Evolutionary conservation across 2,797 vertebrate species (phyloP), one percentile per base, ranked within the genome.

Genomic region (Spinus pinus): DNA sequence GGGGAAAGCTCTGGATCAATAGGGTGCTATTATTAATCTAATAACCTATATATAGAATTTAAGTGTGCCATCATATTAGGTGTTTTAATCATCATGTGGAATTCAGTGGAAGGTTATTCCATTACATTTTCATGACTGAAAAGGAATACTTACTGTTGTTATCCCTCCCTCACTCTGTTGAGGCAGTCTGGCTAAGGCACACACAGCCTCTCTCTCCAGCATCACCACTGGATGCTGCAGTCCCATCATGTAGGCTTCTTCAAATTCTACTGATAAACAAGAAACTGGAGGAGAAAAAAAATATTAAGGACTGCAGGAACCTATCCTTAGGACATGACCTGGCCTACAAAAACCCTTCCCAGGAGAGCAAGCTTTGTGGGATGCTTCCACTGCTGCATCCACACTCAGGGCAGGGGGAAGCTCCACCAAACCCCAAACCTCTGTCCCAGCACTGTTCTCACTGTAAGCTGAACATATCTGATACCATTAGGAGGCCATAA

Each of bases 21-120:
- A 81, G 37, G 44, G 18, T 86, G 42, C 60, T 91, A 79, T 92
- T 91, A 73, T 93, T 96, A 91, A 90, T 81, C 89, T 93, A 92
- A 88, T 90, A 73, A 27, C 31, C 33, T 90, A 86, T 47, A 73
- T 25, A 66, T 11, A 81, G 89, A 79, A 81, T 94, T 86, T 60
- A 94, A 91, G 41, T 69, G 30, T 77, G 33, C 51, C 41, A 53
- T 66, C 77, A 46, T 73, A 80, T 21, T 37, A 81, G 37, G 23
- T 53, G 72, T 90, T 93, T 75, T 72, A 90, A 88, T 83, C 80
- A 90, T 64, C 6, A 3, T 54, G 42, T 49, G 44, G 72, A 81
- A 92, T 75, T 69, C 87, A 74, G 44, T 41, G 70, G 69, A 65
- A 75, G 16, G 28, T 87, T 91, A 53, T 93, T 90, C 30, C 37